Evolutionary conservation across 2,113 vertebrate genomes (phyloP), one percentile per base, ranked within the genome.

Genomic region (Carollia perspicillata): DNA sequence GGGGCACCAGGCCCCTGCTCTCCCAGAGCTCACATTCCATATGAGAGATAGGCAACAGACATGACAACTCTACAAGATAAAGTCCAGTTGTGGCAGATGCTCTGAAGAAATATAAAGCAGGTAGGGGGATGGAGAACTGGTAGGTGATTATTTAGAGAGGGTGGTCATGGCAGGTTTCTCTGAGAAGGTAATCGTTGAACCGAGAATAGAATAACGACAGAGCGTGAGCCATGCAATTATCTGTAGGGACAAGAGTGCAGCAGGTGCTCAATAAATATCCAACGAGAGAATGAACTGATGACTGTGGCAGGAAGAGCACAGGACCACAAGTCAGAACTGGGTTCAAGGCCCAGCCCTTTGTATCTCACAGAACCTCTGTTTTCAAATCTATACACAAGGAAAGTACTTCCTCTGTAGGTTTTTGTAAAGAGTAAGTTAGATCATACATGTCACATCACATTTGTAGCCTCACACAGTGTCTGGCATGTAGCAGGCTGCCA

Each of bases 301-400:
- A 35, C 12, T 22, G 14, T 12, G 66, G 53, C 37, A 85, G 68
- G 37, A 66, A 69, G 44, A 58, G 14, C 28, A 30, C 26, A 89
- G 37, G 51, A 11, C 58, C 37, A 37, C 23, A 55, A 58, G 33
- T 89, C 28, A 44, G 68, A 77, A 66, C 13, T 10, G 18, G 8
- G 68, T 51, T 92, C 71, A 75, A 66, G 89, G 16, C 60, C 65
- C 28, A 47, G 83, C 20, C 69, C 72, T 80, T 88, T 53, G 35
- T 8, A 28, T 58, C 58, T 90, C 71, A 37, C 26, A 55, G 84
- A 80, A 84, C 66, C 71, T 89, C 53, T 30, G 55, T 60, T 93
- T 95, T 90, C 78, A 93, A 79, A 63, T 53, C 79, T 83, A 28
- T 78, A 72, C 60, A 60, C 35, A 66, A 89, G 66, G 60, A 86